phyloP scores from a whole-genome alignment of 2,113 vertebrate species.

The Phoenicopterus ruber region DNA sequence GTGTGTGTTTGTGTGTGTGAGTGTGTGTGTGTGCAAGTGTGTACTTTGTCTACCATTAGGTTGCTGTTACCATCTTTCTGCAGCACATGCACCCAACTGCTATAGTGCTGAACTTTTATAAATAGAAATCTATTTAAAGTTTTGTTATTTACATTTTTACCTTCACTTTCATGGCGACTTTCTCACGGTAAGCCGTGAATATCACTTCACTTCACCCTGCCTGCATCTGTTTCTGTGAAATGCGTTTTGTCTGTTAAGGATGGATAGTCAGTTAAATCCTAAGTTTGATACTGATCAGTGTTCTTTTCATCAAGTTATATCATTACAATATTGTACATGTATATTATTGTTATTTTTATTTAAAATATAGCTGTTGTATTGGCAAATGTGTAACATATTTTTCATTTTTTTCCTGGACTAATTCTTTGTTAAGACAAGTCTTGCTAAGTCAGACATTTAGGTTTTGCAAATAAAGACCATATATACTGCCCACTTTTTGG shows the following conservation, averaged over 20 bases:
- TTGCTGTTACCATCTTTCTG: background rate
- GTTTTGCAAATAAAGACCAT: background rate
- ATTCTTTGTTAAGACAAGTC: background rate
- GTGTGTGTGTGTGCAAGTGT: background rate
- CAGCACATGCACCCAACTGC: background rate
- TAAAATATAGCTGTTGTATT: slow-evolving; percentile 31
- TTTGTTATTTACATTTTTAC: background rate
- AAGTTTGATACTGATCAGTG: slow-evolving; percentile 23
- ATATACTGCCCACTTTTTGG: background rate
- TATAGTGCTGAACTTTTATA: background rate
- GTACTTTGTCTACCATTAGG: background rate
- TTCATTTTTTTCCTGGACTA: background rate
- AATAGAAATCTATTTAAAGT: background rate
- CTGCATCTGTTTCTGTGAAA: slow-evolving; percentile 27
- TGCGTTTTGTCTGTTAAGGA: slow-evolving; percentile 30
- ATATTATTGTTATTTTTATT: slow-evolving; percentile 52
- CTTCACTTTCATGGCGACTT: background rate
- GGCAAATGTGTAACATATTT: slow-evolving; percentile 2
- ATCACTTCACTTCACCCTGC: background rate
- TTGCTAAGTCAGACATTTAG: background rate
- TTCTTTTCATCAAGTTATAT: slow-evolving; percentile 41
- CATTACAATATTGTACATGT: slow-evolving; percentile 17
- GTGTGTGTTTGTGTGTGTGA: background rate
- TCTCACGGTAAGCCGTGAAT: background rate
- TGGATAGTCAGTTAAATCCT: background rate